Evolutionary conservation across 2,797 vertebrate species (phyloP).

Genomic region (Scomberomorus guttatus): DNA sequence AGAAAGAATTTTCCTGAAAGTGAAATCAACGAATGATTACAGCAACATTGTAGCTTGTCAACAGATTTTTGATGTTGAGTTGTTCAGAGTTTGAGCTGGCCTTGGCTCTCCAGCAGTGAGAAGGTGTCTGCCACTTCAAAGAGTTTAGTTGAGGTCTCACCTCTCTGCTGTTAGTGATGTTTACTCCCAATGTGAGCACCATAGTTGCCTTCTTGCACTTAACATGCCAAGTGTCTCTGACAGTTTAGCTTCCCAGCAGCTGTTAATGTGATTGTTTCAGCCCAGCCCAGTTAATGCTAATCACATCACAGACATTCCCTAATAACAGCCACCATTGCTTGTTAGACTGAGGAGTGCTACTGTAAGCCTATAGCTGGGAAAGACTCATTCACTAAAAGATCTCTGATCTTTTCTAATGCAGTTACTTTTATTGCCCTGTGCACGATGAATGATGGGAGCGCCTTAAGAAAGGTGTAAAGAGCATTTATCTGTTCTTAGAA

Average conservation of each 20-base stretch:
- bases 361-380: slow-evolving; percentile 23
- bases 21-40: too few species aligned
- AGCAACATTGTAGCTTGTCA: too few species aligned
- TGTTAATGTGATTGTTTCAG: slow-evolving; percentile 63
- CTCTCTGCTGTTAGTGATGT: slow-evolving; percentile 14
- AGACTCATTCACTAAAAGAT: slow-evolving; percentile 62
- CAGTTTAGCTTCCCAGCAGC: slow-evolving; percentile 54
- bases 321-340: slow-evolving; percentile 50
- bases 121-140: neutral
- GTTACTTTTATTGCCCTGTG: slow-evolving; percentile 68
- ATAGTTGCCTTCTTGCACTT: slow-evolving; percentile 55
- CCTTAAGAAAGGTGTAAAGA: slow-evolving; percentile 73
- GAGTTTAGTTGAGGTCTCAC: slow-evolving; percentile 8
- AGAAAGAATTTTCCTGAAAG: too few species aligned
- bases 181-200: slow-evolving; percentile 3
- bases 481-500: slow-evolving; percentile 69
- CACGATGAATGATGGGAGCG: slow-evolving; percentile 51
- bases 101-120: neutral
- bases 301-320: slow-evolving; percentile 58
- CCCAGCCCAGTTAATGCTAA: slow-evolving; percentile 60
- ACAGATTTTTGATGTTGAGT: neutral
- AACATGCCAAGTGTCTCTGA: slow-evolving; percentile 48
- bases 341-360: slow-evolving; percentile 48
- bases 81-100: neutral
- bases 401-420: slow-evolving; percentile 64